These are phyloP conservation scores for Hemithea aestivaria DNA, from an alignment of 2,888 invertebrate genomes.

Conservation along the genomic window DNA sequence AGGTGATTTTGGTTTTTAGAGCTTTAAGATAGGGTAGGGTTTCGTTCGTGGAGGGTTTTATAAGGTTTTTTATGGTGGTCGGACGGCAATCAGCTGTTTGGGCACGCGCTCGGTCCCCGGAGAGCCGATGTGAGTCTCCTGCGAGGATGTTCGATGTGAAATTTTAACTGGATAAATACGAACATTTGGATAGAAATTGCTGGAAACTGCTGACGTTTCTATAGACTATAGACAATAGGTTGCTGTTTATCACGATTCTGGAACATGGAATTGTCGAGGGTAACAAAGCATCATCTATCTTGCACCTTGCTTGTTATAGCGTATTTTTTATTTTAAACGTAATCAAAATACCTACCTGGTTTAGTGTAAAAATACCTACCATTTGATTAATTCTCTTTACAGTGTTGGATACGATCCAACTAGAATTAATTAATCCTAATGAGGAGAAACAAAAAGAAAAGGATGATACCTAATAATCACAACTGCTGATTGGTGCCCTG, in stretches of 20 bases:
- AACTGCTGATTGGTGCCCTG: no score
- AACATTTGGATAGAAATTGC: not conserved
- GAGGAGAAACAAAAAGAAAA: no score
- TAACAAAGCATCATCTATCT: no score
- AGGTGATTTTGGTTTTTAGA: conserved; percentile 33
- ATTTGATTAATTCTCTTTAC: no score
- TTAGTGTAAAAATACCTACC: no score
- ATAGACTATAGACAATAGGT: conserved; percentile 8
- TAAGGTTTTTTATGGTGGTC: conserved; percentile 69
- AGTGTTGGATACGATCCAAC: no score
- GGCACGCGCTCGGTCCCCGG: conserved; percentile 66
- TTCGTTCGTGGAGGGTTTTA: conserved; percentile 33
- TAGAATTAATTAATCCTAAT: no score
- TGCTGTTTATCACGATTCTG: conserved; percentile 7
- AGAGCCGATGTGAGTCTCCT: conserved; percentile 56
- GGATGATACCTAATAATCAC: no score
- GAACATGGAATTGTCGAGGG: no score
- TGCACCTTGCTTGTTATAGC: no score
- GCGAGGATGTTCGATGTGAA: conserved; percentile 23
- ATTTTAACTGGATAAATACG: conserved; percentile 16
- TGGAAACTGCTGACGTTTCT: conserved; percentile 14
- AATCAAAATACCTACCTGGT: no score
- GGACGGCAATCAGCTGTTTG: conserved; percentile 74
- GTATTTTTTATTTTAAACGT: no score
- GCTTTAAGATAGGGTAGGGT: conserved; percentile 26